Conservation (phyloP, 2,797 vertebrate species). For the Xyrichtys novacula region DNA sequence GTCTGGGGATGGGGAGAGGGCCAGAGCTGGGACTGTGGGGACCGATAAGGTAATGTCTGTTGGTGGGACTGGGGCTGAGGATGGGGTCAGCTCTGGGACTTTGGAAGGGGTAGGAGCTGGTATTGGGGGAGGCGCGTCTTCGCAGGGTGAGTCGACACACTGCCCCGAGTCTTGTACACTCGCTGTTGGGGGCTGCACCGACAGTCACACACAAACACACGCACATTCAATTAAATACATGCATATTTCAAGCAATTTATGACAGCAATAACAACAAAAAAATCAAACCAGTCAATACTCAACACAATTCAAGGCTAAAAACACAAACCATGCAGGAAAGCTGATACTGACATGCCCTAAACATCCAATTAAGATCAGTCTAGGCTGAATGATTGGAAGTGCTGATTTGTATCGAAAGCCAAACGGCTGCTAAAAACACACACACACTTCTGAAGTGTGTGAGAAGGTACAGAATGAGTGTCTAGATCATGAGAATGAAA, state of each 20-base stretch:
- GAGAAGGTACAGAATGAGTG: slow-evolving; percentile 50
- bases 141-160: slow-evolving; percentile 72
- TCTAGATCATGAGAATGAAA: slow-evolving; percentile 75
- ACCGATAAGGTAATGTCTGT: slow-evolving; percentile 69
- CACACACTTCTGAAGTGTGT: slow-evolving; percentile 64
- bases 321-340: slow-evolving; percentile 78
- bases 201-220: slow-evolving; percentile 85
- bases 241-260: slow-evolving; percentile 74
- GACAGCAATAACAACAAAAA: slow-evolving; percentile 48
- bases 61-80: slow-evolving; percentile 60
- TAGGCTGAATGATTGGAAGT: slow-evolving; percentile 32
- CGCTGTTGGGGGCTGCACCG: slow-evolving; percentile 87
- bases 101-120: slow-evolving; percentile 65
- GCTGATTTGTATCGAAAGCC: slow-evolving; percentile 50
- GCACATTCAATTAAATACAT: slow-evolving; percentile 80
- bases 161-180: slow-evolving; percentile 79
- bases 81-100: slow-evolving; percentile 59
- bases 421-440: slow-evolving; percentile 45
- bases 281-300: slow-evolving; percentile 52
- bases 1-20: slow-evolving; percentile 67
- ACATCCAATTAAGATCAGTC: slow-evolving; percentile 56
- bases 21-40: slow-evolving; percentile 60
- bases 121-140: slow-evolving; percentile 78
- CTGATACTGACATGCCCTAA: slow-evolving; percentile 71
- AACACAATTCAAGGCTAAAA: slow-evolving; percentile 51